Base-by-base conservation (phyloP, 1,140 invertebrate species). In the Lordiphosa collinella region DNA sequence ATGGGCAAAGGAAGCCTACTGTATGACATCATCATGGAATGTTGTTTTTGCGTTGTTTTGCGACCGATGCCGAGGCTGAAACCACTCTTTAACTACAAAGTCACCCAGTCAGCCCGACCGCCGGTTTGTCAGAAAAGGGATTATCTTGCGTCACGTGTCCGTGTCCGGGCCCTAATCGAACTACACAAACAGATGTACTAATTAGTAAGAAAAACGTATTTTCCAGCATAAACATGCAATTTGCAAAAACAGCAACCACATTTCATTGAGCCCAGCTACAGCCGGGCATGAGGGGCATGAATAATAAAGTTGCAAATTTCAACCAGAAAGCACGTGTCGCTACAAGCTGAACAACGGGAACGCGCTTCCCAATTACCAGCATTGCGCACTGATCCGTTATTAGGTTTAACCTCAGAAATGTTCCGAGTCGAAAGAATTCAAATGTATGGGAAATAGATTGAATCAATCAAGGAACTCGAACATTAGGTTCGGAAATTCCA, bases 181-280 rank as follows among this genome's bases (percentile, higher is more conserved):
- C 64, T 34, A 54, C 62, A 47, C 62, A 67, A 67, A 67, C 54
- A 67, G 66, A 59, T 67, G 63, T 59, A 59, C 64, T 67, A 67
- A 67, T 67, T 67, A 67, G 64, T 41, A 47, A 59, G 31, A 29
- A 67, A 67, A 67, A 65, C 63, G 61, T 56, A 65, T 65, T 66
- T 64, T 66, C 37, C 60, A 56, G 63, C 60, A 49, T 46, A 66
- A 65, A 67, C 64, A 67, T 34, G 57, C 47, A 52, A 67, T 67
- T 59, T 67, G 41, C 64, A 58, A 66, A 67, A 67, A 48, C 63
- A 67, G 35, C 54, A 67, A 51, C 31, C 9, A 18, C 13, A 35
- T 32, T 35, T 48, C 13, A 13, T 10, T 31, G 9, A 48, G 18
- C 22, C 13, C 13, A 14, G 10, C 4, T 13, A 35, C 31, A 48